These are phyloP conservation scores for Andrena fulva DNA, from an alignment of 2,888 invertebrate genomes.

Conservation along the genomic window DNA sequence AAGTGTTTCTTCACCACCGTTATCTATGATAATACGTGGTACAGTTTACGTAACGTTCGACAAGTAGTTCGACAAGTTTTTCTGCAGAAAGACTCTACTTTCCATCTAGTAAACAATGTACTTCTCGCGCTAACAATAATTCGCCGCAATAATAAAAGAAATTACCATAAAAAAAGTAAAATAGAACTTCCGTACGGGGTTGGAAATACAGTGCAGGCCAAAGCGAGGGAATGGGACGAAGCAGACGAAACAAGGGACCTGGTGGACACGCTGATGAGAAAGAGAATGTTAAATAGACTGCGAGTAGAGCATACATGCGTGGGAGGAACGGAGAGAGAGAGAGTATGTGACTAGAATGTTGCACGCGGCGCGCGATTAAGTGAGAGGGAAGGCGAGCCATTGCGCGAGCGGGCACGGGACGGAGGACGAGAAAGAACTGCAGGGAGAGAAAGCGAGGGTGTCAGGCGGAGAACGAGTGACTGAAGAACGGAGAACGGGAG, in stretches of 20 bases:
- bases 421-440: neutral
- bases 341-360: slow-evolving; percentile 10
- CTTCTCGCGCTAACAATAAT: no score
- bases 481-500: slow-evolving; percentile 18
- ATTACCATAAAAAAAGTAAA: no score
- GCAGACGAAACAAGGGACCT: neutral
- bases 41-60: no score
- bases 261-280: neutral
- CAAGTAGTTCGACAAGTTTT: no score
- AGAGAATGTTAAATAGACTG: neutral
- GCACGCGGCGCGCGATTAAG: neutral
- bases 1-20: no score
- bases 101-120: no score
- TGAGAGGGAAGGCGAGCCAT: slow-evolving; percentile 14
- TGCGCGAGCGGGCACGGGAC: slow-evolving; percentile 2
- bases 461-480: slow-evolving; percentile 20
- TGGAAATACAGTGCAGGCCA: neutral
- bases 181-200: neutral
- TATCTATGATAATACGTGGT: no score
- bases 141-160: no score
- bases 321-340: slow-evolving; percentile 19
- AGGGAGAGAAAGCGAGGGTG: slow-evolving; percentile 36
- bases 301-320: no score
- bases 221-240: neutral
- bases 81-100: no score